phyloP scores from a whole-genome alignment of 2,888 invertebrate species.

The Torymus texanus region DNA sequence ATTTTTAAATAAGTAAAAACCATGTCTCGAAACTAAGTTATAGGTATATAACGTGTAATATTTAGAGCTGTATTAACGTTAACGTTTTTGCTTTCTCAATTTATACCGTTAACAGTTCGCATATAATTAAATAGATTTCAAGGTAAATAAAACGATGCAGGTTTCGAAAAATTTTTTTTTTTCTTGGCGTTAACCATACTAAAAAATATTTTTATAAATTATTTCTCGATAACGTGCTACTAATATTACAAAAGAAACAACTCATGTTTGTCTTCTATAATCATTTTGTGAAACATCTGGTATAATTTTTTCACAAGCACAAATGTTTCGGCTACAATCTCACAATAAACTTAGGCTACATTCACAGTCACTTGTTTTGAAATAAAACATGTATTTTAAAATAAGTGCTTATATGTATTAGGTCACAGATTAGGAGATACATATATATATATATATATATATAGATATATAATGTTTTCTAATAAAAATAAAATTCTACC shows the following conservation, averaged over 20 bases:
- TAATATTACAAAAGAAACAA: slow-evolving; percentile 26
- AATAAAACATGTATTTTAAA: too few relatives aligned
- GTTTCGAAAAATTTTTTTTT: slow-evolving; percentile 28
- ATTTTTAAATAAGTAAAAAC: slow-evolving; percentile 26
- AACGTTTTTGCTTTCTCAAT: slow-evolving; percentile 15
- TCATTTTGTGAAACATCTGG: background rate
- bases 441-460: too few relatives aligned
- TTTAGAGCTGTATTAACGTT: slow-evolving; percentile 4
- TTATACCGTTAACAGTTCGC: slow-evolving; percentile 9
- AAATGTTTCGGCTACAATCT: too few relatives aligned
- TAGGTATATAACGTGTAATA: background rate
- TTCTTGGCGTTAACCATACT: slow-evolving; percentile 15
- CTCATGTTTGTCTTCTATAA: slow-evolving; percentile 9
- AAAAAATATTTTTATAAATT: slow-evolving; percentile 29
- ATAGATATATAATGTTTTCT: too few relatives aligned
- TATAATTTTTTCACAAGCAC: too few relatives aligned
- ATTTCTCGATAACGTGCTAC: slow-evolving; percentile 5
- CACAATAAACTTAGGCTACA: too few relatives aligned
- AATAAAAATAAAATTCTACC: too few relatives aligned
- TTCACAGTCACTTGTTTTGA: too few relatives aligned
- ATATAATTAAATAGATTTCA: background rate
- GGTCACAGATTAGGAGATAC: too few relatives aligned
- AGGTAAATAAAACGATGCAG: slow-evolving; percentile 29
- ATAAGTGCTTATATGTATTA: too few relatives aligned
- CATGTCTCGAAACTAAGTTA: background rate